Conservation (phyloP, 2,797 vertebrate species). For the Falco novaeseelandiae region DNA sequence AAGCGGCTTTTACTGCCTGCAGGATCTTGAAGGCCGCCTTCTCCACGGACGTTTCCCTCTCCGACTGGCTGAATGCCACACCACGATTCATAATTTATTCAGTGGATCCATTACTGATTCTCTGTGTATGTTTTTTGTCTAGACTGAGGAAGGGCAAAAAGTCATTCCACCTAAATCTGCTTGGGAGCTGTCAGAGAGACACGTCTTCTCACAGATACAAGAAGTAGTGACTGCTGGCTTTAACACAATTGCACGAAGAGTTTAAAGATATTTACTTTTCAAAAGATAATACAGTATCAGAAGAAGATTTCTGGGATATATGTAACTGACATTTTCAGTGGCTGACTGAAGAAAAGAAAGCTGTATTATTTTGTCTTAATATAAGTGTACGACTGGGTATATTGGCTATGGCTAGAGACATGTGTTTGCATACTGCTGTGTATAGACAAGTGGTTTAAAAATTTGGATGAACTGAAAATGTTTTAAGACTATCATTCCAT, state of each 20-base stretch:
- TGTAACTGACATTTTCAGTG: conserved; percentile 68
- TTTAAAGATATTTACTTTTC: conserved; percentile 70
- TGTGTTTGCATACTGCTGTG: background rate
- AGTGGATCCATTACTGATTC: background rate
- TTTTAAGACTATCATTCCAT: conserved; percentile 15
- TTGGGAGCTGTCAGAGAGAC: conserved; percentile 39
- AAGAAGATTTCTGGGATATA: conserved; percentile 76
- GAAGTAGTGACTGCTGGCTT: conserved; percentile 65
- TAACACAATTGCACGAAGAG: conserved; percentile 57
- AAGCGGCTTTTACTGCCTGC: conserved; percentile 15
- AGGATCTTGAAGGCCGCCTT: background rate
- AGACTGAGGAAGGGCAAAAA: conserved; percentile 76
- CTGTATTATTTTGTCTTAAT: background rate
- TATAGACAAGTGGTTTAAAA: background rate
- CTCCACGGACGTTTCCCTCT: background rate
- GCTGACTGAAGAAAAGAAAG: conserved; percentile 75
- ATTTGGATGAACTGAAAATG: background rate
- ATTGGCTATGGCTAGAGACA: background rate
- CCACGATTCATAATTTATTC: background rate
- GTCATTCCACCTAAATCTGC: conserved; percentile 3
- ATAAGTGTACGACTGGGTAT: background rate
- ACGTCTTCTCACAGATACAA: conserved; percentile 63
- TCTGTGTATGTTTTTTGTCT: conserved; percentile 39
- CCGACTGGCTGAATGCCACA: background rate
- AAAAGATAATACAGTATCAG: conserved; percentile 51